phyloP scores from a whole-genome alignment of 2,888 invertebrate species.

The Diarsia rubi region DNA sequence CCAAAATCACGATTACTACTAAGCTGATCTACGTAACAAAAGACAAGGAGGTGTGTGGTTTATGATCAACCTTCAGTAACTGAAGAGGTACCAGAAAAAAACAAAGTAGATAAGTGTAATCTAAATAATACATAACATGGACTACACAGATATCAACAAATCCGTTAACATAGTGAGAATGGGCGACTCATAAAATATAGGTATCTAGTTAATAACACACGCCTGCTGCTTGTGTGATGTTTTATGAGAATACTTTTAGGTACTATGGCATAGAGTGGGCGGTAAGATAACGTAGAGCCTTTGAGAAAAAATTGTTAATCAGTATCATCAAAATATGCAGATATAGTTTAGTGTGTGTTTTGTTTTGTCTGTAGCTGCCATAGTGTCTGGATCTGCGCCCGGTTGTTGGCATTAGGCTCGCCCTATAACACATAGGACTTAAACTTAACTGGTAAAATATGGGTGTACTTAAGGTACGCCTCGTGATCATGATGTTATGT shows the following conservation, averaged over 20 bases:
- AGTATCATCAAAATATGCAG: neutral
- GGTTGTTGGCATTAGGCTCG: too few species aligned
- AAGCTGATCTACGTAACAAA: neutral
- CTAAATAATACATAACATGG: neutral
- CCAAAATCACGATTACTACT: neutral
- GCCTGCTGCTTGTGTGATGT: constrained; percentile 37
- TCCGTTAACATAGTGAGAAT: constrained; percentile 10
- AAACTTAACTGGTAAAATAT: too few species aligned
- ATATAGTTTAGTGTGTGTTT: too few species aligned
- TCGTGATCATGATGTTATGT: too few species aligned
- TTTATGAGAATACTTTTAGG: constrained; percentile 43
- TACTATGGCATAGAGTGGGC: constrained; percentile 32
- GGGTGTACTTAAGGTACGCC: too few species aligned
- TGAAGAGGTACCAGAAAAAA: neutral
- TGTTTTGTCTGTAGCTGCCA: too few species aligned
- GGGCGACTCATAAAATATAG: constrained; percentile 44
- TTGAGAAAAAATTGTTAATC: neutral
- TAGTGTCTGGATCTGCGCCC: too few species aligned
- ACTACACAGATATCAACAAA: constrained; percentile 12
- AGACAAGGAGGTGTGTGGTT: neutral
- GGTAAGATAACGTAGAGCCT: constrained; percentile 30
- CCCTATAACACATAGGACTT: too few species aligned
- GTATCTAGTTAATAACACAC: constrained; percentile 35
- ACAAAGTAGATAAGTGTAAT: neutral
- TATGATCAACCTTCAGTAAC: neutral